Evolutionary conservation across 2,797 vertebrate genomes (phyloP).

Genomic region (Graptemys geographica): DNA sequence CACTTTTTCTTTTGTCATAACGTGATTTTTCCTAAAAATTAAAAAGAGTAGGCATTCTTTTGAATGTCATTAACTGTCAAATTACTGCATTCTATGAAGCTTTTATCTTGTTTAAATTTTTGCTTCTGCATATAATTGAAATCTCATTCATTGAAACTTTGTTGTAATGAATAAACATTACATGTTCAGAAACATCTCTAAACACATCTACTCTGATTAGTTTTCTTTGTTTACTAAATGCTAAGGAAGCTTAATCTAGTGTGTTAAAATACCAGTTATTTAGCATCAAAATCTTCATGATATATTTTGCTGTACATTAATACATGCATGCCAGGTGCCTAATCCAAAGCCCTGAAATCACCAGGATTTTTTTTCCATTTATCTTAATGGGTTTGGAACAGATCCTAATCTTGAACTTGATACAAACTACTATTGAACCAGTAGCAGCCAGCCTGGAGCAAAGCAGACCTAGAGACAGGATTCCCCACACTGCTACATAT

Average conservation of each 20-base stretch:
- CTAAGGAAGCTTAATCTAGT: not conserved
- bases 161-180: conserved; percentile 55
- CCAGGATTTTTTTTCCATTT: not conserved
- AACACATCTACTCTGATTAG: conserved; percentile 17
- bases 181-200: conserved; percentile 38
- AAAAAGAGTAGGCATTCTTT: not conserved
- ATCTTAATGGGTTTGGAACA: not conserved
- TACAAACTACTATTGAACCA: not conserved
- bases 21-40: not conserved
- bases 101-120: conserved; percentile 67
- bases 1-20: conserved; percentile 27
- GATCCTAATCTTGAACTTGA: not conserved
- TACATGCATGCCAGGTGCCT: not conserved
- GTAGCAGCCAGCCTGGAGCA: no score
- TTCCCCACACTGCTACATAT: no score
- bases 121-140: conserved; percentile 52
- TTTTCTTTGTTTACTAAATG: conserved; percentile 38
- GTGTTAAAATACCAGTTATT: not conserved
- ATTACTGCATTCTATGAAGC: conserved; percentile 46
- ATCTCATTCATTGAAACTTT: conserved; percentile 34
- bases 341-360: not conserved
- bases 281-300: not conserved
- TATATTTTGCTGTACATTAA: no score
- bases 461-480: no score
- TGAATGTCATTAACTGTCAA: conserved; percentile 57